A percentile compares a stretch with the other conserved stretches of the same genome.
phyloP scores from a whole-genome alignment of 1,140 invertebrate genomes.

The Rhagoletis zephyria region DNA sequence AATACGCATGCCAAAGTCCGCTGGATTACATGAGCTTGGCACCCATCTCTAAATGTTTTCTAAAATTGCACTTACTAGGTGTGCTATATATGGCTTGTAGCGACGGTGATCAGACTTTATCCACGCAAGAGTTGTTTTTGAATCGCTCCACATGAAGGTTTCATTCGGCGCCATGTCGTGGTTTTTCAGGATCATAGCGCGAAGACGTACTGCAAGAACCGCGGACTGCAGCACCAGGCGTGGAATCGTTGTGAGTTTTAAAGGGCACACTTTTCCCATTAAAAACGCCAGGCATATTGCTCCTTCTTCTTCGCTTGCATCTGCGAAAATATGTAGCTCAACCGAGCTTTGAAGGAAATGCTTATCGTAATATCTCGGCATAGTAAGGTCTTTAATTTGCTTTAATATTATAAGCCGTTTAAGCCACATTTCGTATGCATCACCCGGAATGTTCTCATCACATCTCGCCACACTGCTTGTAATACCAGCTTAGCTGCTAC shows the following conservation, averaged over 20 bases:
- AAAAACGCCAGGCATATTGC: no score
- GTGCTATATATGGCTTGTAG: conserved; percentile 52
- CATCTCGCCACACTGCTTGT: background rate
- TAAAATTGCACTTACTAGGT: conserved; percentile 61
- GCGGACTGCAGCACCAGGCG: conserved; percentile 72
- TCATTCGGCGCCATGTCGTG: background rate
- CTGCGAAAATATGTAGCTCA: conserved; percentile 37
- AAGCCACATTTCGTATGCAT: background rate
- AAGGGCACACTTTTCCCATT: background rate
- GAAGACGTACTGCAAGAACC: conserved; percentile 40
- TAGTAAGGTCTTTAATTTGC: background rate
- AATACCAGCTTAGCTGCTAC: no score
- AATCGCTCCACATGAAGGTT: background rate
- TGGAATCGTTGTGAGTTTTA: conserved; percentile 64
- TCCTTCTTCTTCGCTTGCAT: conserved; percentile 14
- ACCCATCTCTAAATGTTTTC: conserved; percentile 56
- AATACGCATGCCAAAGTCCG: conserved; percentile 47
- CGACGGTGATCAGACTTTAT: no score
- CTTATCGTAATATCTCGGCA: no score
- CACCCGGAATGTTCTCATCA: conserved; percentile 15
- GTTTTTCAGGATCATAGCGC: background rate
- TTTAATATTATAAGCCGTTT: background rate
- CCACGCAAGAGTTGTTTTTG: no score
- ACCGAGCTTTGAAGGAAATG: background rate
- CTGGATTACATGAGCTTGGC: conserved; percentile 48